A percentile compares a stretch with the other conserved stretches of the same genome.
Evolutionary conservation across 2,113 vertebrate genomes (phyloP).

Genomic region (Peucedramus taeniatus): DNA sequence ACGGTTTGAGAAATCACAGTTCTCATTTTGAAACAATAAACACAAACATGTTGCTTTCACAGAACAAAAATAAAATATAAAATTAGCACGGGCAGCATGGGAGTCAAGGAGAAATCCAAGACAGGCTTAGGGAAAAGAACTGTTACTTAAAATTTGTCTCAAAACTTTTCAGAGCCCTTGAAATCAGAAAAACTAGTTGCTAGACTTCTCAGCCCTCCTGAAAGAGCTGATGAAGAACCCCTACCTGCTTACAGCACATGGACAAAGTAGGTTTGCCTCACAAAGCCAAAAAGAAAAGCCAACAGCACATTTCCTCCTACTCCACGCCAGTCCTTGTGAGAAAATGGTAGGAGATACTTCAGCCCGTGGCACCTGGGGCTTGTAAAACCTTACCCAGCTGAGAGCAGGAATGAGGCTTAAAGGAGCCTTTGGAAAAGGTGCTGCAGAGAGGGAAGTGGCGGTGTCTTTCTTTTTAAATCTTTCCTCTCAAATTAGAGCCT

Average conservation of each 20-base stretch:
- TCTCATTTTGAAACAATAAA: not conserved
- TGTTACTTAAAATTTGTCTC: not conserved
- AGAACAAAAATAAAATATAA: not conserved
- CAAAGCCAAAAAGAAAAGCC: not conserved
- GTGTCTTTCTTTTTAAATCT: not conserved
- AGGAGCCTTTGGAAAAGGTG: not conserved
- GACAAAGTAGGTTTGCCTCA: accelerated
- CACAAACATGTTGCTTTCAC: not conserved
- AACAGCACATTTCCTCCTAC: accelerated
- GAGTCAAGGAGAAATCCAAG: not conserved
- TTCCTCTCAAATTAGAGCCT: not conserved
- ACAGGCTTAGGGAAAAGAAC: not conserved
- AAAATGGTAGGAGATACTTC: not conserved
- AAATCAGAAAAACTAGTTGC: not conserved
- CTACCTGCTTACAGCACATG: not conserved
- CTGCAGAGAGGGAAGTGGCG: not conserved
- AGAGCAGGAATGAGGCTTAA: not conserved
- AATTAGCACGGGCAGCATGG: not conserved
- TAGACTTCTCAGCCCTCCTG: not conserved
- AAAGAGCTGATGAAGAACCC: not conserved
- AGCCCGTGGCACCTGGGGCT: not conserved
- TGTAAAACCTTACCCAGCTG: not conserved
- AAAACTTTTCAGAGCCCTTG: not conserved
- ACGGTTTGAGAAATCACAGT: not conserved
- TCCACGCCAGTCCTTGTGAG: not conserved